Conservation (phyloP, 37 sponge, comb jelly and placozoan species). For the Beroe forskalii region DNA sequence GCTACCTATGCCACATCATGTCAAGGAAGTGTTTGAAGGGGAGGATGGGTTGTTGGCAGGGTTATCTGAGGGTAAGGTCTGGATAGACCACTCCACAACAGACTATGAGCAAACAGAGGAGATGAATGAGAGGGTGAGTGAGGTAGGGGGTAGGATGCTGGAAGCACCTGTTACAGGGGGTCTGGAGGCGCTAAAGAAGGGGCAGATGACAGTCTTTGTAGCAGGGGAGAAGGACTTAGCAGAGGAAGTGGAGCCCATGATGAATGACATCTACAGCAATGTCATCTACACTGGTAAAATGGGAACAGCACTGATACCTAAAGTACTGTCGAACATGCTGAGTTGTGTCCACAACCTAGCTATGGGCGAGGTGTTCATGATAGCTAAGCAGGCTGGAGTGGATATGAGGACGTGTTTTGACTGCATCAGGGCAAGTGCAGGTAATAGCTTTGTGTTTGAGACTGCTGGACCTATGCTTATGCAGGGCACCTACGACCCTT, state of each 20-base stretch:
- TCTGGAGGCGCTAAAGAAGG: slow-evolving; percentile 17
- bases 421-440: slow-evolving; percentile 21
- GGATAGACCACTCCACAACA: slow-evolving; percentile 32
- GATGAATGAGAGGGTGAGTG: neutral
- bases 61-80: neutral
- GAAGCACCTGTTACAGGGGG: slow-evolving; percentile 17
- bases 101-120: slow-evolving; percentile 34
- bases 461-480: slow-evolving; percentile 12
- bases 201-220: slow-evolving; percentile 1
- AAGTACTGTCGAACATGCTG: slow-evolving; percentile 10
- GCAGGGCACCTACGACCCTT: slow-evolving; percentile 32
- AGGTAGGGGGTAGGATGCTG: neutral
- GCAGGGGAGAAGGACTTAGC: neutral
- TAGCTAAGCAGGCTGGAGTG: neutral
- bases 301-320: slow-evolving; percentile 20
- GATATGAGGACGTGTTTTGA: slow-evolving; percentile 13
- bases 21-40: slow-evolving; percentile 12
- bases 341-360: slow-evolving; percentile 20
- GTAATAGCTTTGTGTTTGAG: neutral
- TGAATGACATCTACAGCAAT: slow-evolving; percentile 16
- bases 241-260: slow-evolving; percentile 4
- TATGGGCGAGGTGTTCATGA: slow-evolving; percentile 10
- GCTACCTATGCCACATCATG: slow-evolving; percentile 14
- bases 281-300: slow-evolving; percentile 2
- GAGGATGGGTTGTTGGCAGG: neutral